These are phyloP conservation scores for Microhierax caerulescens DNA, from an alignment of 2,797 vertebrate genomes.

Conservation along the genomic window DNA sequence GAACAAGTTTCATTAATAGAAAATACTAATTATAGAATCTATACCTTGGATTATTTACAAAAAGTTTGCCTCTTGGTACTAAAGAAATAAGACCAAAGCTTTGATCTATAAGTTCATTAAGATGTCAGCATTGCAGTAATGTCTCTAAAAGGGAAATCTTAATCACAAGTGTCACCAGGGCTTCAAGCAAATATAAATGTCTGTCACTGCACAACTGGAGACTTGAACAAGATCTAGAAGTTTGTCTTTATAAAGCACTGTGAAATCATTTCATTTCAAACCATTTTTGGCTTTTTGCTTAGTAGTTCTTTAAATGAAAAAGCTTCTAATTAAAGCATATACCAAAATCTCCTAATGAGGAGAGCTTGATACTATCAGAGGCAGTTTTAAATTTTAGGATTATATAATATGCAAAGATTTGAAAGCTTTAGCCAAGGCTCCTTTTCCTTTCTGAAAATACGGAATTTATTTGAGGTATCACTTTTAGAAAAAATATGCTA, in stretches of 20 bases:
- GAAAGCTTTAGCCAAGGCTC: not conserved
- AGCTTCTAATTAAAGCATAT: not conserved
- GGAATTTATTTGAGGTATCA: not conserved
- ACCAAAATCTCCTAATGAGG: not conserved
- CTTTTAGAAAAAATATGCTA: not conserved
- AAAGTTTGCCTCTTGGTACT: not conserved
- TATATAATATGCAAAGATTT: not conserved
- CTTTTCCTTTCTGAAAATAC: not conserved
- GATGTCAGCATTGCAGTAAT: not conserved
- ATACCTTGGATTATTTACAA: not conserved
- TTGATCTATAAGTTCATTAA: not conserved
- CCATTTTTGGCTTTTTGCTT: not conserved
- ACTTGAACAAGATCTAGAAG: not conserved
- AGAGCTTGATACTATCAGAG: not conserved
- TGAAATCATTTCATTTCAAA: not conserved
- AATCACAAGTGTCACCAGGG: not conserved
- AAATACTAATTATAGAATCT: not conserved
- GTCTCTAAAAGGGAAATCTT: not conserved
- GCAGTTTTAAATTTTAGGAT: not conserved
- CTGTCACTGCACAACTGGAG: not conserved
- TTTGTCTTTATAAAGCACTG: not conserved
- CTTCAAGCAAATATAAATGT: not conserved
- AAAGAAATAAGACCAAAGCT: not conserved
- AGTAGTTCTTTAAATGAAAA: not conserved
- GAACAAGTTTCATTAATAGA: not conserved